These are phyloP conservation scores for Miichthys miiuy DNA, from an alignment of 2,797 vertebrate species.

Conservation along the genomic window DNA sequence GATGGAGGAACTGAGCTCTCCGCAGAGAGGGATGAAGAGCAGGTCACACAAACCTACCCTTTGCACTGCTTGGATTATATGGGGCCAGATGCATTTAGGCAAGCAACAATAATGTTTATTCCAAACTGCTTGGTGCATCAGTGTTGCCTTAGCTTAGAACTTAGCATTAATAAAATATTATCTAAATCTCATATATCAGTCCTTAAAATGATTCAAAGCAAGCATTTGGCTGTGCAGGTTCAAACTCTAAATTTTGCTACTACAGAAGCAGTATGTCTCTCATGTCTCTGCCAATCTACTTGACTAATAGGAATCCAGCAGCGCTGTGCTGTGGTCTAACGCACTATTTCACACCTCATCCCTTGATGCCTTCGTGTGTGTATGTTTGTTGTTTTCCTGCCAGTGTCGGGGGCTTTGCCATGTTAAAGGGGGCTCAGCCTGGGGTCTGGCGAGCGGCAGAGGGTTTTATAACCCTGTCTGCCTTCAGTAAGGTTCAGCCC, in stretches of 20 bases:
- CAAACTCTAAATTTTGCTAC: background rate
- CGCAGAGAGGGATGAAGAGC: background rate
- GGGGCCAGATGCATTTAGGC: background rate
- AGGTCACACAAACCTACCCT: background rate
- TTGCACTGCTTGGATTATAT: background rate
- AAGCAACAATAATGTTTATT: background rate
- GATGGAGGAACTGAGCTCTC: slow-evolving; percentile 12
- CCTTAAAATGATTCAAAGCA: background rate
- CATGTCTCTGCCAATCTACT: slow-evolving; percentile 37
- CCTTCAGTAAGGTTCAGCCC: slow-evolving; percentile 70
- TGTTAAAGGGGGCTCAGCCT: slow-evolving; percentile 62
- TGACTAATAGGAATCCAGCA: slow-evolving; percentile 43
- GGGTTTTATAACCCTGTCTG: slow-evolving; percentile 74
- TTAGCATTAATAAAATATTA: background rate
- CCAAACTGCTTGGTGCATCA: background rate
- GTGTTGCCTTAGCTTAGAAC: background rate
- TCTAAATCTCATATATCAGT: background rate
- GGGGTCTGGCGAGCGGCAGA: slow-evolving; percentile 64
- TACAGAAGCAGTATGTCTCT: slow-evolving; percentile 12
- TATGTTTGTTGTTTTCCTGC: slow-evolving; percentile 54
- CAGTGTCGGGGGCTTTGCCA: slow-evolving; percentile 50
- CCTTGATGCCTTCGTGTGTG: slow-evolving; percentile 22
- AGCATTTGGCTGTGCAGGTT: background rate
- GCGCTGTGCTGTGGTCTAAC: slow-evolving; percentile 52
- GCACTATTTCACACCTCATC: slow-evolving; percentile 67